These are phyloP conservation scores for Muscicapa adusta DNA, from an alignment of 2,113 vertebrate species.

Conservation along the genomic window DNA sequence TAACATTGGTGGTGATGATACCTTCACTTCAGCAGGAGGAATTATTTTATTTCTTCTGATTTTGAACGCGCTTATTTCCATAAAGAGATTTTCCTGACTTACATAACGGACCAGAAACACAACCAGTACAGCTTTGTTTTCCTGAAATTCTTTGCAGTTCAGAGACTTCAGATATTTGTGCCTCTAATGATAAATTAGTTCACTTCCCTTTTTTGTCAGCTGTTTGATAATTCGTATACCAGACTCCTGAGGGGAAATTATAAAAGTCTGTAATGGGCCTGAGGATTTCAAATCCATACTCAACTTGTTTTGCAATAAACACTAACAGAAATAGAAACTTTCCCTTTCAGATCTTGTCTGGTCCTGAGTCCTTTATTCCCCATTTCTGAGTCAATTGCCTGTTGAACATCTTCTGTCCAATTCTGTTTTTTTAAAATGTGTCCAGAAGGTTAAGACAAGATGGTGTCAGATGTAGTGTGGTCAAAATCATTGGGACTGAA, in stretches of 20 bases:
- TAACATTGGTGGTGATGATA: neutral
- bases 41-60: neutral
- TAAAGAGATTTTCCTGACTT: neutral
- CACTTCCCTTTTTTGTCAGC: neutral
- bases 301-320: neutral
- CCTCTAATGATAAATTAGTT: neutral
- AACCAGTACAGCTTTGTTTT: neutral
- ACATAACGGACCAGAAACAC: neutral
- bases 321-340: neutral
- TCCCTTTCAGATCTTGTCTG: neutral
- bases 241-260: neutral
- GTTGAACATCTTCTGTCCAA: neutral
- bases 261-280: neutral
- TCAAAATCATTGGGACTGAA: neutral
- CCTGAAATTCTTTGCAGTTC: neutral
- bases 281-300: neutral
- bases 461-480: fast-evolving
- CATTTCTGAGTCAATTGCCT: neutral
- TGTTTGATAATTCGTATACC: neutral
- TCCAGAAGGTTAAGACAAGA: neutral
- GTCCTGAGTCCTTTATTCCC: neutral
- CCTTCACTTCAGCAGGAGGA: neutral
- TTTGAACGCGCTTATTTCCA: neutral
- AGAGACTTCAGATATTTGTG: neutral
- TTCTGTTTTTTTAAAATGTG: neutral